Percentiles rank a stretch among this genome's conserved stretches.
phyloP scores from a whole-genome alignment of 1,140 invertebrate genomes.

The Myzus persicae region DNA sequence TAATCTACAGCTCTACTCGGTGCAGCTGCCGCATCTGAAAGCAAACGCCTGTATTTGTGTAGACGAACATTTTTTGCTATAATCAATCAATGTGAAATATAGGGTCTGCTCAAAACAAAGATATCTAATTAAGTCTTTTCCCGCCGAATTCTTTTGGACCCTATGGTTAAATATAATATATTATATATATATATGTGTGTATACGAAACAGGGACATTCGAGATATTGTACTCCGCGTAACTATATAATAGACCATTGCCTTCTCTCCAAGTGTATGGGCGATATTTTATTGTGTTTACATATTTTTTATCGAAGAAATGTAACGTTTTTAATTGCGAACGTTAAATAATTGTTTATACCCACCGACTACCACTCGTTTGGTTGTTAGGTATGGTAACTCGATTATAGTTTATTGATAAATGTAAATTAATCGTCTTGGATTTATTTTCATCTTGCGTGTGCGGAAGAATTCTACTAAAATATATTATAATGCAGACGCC shows the following conservation, averaged over 20 bases:
- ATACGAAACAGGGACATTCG: background rate
- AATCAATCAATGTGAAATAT: slow-evolving; percentile 6
- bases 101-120: background rate
- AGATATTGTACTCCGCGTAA: background rate
- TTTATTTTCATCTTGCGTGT: background rate
- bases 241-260: background rate
- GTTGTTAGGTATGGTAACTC: background rate
- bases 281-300: background rate
- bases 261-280: background rate
- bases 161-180: background rate
- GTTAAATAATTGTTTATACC: background rate
- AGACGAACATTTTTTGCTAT: background rate
- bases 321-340: background rate
- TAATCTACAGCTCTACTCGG: background rate
- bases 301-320: background rate
- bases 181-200: background rate
- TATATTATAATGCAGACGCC: background rate
- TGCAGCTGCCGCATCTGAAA: slow-evolving; percentile 2
- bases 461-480: background rate
- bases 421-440: background rate
- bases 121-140: slow-evolving; percentile 15
- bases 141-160: background rate
- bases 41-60: slow-evolving; percentile 8
- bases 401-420: background rate
- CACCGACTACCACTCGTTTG: background rate